Percentiles rank a stretch among this genome's conserved stretches.
phyloP scores from a whole-genome alignment of 2,113 vertebrate species.

The Sinosuthora webbiana region DNA sequence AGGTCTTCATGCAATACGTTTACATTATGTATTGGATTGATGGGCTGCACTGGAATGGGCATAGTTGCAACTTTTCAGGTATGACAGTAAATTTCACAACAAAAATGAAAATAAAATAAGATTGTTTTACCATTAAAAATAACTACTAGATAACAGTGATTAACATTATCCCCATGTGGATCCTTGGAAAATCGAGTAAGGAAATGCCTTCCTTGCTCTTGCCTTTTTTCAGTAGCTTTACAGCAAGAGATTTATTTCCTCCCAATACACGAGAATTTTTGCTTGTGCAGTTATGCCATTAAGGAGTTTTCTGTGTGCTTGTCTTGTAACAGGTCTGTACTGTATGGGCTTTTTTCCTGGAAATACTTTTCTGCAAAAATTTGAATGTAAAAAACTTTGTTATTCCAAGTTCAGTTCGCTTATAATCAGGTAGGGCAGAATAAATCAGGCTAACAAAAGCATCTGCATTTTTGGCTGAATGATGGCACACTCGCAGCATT shows the following conservation, averaged over 20 bases:
- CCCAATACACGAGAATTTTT: neutral
- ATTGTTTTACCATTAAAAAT: neutral
- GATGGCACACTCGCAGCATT: neutral
- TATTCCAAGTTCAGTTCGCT: neutral
- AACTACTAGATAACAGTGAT: neutral
- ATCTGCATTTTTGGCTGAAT: neutral
- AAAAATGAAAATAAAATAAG: neutral
- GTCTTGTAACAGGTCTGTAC: neutral
- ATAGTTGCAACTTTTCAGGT: slow-evolving; percentile 96
- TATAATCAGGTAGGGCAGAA: neutral
- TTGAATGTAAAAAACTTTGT: neutral
- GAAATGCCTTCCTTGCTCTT: neutral
- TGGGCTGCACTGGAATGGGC: slow-evolving; percentile 88
- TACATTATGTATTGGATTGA: slow-evolving; percentile 74
- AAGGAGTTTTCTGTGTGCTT: neutral
- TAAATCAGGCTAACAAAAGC: neutral
- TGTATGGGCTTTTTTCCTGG: neutral
- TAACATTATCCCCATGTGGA: neutral
- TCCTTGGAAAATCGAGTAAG: neutral
- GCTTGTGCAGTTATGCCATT: neutral
- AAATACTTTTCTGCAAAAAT: neutral
- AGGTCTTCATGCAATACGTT: slow-evolving; percentile 70
- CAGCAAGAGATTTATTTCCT: neutral
- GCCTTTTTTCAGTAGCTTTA: neutral
- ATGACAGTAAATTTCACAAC: neutral